These are phyloP conservation scores for Pantherophis guttatus DNA, from an alignment of 2,113 vertebrate genomes.

Conservation along the genomic window DNA sequence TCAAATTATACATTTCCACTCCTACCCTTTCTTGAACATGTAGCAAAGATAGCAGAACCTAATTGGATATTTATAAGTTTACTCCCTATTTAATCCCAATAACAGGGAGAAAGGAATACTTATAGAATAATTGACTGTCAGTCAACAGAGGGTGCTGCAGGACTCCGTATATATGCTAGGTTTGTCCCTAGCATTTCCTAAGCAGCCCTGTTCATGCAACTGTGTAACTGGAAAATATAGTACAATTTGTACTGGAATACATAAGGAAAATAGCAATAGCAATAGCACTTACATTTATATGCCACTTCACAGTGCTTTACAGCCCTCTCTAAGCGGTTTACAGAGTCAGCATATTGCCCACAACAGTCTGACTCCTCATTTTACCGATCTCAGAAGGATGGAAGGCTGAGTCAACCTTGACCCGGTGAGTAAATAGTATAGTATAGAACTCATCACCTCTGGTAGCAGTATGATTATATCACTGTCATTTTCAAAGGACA, in stretches of 20 bases:
- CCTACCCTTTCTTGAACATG: not conserved
- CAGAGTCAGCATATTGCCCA: too few species aligned
- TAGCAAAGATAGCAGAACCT: not conserved
- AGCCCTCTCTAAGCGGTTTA: too few species aligned
- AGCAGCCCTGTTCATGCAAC: not conserved
- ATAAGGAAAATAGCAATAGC: not conserved
- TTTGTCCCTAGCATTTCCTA: not conserved
- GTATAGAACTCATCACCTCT: not conserved
- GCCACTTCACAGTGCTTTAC: too few species aligned
- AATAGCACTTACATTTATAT: too few species aligned
- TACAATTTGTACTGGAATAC: not conserved
- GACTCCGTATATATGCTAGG: not conserved
- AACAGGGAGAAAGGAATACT: not conserved
- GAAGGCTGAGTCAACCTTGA: too few species aligned
- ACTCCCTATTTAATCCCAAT: not conserved
- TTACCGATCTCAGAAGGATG: too few species aligned
- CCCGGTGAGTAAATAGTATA: too few species aligned
- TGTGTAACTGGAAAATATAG: not conserved
- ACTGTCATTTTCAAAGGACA: not conserved
- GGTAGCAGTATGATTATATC: not conserved
- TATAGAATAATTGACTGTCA: not conserved
- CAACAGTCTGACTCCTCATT: too few species aligned
- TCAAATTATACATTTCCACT: not conserved
- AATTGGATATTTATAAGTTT: not conserved
- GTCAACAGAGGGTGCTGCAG: constrained; percentile 47